Evolutionary conservation across 2,113 vertebrate genomes (phyloP), one percentile per base, ranked within the genome.

Genomic region (Sprattus sprattus): DNA sequence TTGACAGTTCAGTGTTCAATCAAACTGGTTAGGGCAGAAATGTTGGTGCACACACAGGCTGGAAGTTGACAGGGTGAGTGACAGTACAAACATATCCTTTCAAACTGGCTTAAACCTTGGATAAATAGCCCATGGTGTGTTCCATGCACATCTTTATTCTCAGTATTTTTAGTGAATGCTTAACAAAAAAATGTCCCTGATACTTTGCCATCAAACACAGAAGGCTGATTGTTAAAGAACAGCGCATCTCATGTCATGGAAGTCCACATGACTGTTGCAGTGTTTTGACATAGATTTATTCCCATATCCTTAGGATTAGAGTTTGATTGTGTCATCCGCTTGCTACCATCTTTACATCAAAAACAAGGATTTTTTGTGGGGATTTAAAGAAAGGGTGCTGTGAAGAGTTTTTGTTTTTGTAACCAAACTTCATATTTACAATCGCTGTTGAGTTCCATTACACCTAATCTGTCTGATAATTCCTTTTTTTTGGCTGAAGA

Each of bases 31-130:
- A 64, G 85, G 87, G 87, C 88, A 90, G 87, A 88, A 83, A 83
- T 82, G 85, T 64, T 81, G 86, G 81, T 52, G 82, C 83, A 75
- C 67, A 86, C 13, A 49, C 80, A 84, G 83, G 83, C 50, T 44
- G 82, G 82, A 71, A 45, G 44, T 54, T 88, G 64, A 88, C 89
- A 90, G 87, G 75, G 25, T 89, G 90, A 90, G 47, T 91, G 90
- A 81, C 89, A 89, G 83, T 13, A 78, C 46, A 78, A 86, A 85
- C 3, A n/a, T 85, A 39, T 85, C 81, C 84, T 88, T 85, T 85
- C 88, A 75, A 85, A 44, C 80, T 46, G 86, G 44, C 83, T 71
- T 82, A 82, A 85, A 78, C 86, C 64, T 78, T 89, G 67, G 89
- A 86, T 84, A 91, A 85, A 90, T 87, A 88, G 81, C 87, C 67